Conservation (phyloP, 2,888 invertebrate genomes). For the Oligia fasciuncula region DNA sequence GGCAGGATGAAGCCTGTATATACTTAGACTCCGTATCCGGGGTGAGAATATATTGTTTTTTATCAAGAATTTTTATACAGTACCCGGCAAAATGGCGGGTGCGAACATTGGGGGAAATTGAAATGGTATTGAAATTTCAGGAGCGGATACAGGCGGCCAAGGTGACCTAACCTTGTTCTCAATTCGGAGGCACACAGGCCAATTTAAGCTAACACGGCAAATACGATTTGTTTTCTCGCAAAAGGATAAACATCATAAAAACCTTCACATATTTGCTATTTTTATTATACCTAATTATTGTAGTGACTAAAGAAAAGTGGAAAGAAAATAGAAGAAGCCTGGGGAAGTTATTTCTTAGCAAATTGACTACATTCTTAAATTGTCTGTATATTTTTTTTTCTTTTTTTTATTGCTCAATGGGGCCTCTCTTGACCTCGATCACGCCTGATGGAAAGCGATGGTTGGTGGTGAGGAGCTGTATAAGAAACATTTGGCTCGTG, state of each 20-base stretch:
- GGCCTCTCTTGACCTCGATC: too few species aligned
- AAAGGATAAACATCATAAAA: neutral
- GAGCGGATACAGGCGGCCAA: neutral
- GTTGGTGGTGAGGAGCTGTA: neutral
- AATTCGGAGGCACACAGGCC: neutral
- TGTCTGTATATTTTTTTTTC: too few species aligned
- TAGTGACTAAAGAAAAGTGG: neutral
- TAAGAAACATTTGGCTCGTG: neutral
- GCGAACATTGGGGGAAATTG: conserved; percentile 32
- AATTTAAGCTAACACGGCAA: conserved; percentile 4
- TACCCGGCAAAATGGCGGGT: conserved; percentile 11
- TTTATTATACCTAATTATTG: too few species aligned
- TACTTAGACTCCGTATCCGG: conserved; percentile 60
- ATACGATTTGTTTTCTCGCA: neutral
- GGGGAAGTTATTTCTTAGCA: neutral
- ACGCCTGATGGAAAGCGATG: too few species aligned
- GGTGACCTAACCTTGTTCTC: conserved; percentile 23
- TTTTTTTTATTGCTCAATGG: too few species aligned
- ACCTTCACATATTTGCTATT: neutral
- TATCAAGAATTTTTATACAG: conserved; percentile 50
- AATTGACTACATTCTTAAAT: neutral
- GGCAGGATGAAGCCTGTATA: conserved; percentile 63
- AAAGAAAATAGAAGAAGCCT: neutral
- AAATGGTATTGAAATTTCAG: conserved; percentile 41
- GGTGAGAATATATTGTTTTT: conserved; percentile 57